A percentile compares a stretch with the other conserved stretches of the same genome.
Evolutionary conservation across 1,140 invertebrate genomes (phyloP).

Genomic region (Drosophila subobscura): DNA sequence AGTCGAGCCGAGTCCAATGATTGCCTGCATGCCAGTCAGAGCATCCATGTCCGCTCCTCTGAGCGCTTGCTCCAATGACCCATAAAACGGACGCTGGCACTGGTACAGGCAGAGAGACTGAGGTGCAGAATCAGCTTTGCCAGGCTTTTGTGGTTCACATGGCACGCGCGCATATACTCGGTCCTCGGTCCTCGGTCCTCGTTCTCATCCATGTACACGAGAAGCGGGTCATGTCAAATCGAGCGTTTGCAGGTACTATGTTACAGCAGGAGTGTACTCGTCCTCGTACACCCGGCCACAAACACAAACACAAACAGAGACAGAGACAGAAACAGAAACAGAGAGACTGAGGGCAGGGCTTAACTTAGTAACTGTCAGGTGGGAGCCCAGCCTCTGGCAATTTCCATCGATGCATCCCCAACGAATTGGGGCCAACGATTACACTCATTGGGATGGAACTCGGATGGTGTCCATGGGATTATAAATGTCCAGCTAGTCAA

Average conservation of each 20-base stretch:
- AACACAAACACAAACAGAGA: constrained; percentile 14
- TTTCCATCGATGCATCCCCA: constrained; percentile 55
- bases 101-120: neutral
- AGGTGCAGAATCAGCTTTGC: constrained; percentile 33
- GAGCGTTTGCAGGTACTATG: constrained; percentile 24
- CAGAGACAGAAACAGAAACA: neutral
- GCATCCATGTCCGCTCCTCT: constrained; percentile 31
- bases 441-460: constrained; percentile 6
- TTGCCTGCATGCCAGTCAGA: constrained; percentile 35
- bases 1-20: constrained; percentile 33
- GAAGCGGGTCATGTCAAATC: constrained; percentile 56
- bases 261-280: neutral
- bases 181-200: neutral
- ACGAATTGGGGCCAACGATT: constrained; percentile 49
- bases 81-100: constrained; percentile 68
- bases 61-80: constrained; percentile 72
- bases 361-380: constrained; percentile 30
- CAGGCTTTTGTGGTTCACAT: constrained; percentile 66
- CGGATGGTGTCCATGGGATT: neutral
- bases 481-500: neutral
- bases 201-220: no score
- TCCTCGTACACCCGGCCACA: constrained; percentile 13
- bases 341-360: neutral
- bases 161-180: constrained; percentile 47
- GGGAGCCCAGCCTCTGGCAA: constrained; percentile 33